Base-by-base conservation (phyloP, 2,113 vertebrate genomes). In the Pampusana beccarii region DNA sequence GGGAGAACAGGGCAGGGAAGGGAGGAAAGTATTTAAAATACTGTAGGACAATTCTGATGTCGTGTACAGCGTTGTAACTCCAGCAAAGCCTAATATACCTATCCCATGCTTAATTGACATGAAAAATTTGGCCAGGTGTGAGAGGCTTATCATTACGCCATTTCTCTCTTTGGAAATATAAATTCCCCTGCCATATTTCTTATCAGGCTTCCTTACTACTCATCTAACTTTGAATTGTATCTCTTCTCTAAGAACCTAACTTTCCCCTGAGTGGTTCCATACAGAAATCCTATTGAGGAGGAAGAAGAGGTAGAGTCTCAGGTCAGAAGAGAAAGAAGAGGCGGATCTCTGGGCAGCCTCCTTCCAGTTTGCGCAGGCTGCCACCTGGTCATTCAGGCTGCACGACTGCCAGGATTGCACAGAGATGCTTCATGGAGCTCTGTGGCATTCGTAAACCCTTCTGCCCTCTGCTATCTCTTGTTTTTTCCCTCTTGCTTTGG, bases 131-230 rank as follows among this genome's bases (percentile, higher is more conserved):
- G 81, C 44, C 5, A 6, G 2, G 2, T 90, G 36, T 46, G 42
- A 62, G 71, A 73, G 31, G 19, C 28, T 86, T 93, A 62, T 86
- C 46, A 36, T 73, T 77, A 86, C 90, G 9, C 16, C 18, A 56
- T 86, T 77, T 94, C 23, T 72, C 65, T 66, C 29, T 42, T 46
- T 34, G 53, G 64, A 85, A 86, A 56, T 90, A 79, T 92, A 2
- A 83, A 83, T 95, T 93, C 64, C 64, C 12, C 34, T 90, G 74
- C 67, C 92, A 42, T 92, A 86, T 90, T 91, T 94, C 79, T 85
- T 57, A 77, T 24, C 71, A 66, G 46, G 13, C 88, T 95, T 86
- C 13, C 42, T 86, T 51, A 28, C 40, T 58, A 33, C 13, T 8
- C 2, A 0, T 13, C 71, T 0, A 0, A 34, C 34, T 95, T 82